Conservation (phyloP, 2,888 invertebrate genomes). For the Idaea dimidiata region DNA sequence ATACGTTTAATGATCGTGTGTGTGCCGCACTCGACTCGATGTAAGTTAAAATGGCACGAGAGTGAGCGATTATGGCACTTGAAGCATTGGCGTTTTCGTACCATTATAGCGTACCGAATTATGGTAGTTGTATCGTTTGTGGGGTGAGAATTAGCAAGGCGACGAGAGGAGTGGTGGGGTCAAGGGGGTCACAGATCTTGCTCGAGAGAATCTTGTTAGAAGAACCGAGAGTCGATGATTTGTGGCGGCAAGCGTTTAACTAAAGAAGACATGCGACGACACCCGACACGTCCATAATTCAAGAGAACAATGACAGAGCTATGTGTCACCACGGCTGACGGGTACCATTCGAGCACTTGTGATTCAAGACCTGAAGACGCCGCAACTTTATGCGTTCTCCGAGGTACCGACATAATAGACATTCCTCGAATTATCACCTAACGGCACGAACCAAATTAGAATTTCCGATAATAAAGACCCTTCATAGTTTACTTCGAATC, state of each 20-base stretch:
- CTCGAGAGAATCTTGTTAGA: conserved; percentile 50
- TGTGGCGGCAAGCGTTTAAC: conserved; percentile 67
- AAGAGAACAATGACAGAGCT: conserved; percentile 57
- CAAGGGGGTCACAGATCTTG: conserved; percentile 41
- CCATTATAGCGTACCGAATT: conserved; percentile 45
- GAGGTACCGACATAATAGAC: conserved; percentile 28
- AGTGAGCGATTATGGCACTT: conserved; percentile 54
- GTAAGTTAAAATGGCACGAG: conserved; percentile 34
- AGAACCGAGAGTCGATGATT: conserved; percentile 64
- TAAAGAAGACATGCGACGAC: conserved; percentile 42
- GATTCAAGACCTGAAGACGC: conserved; percentile 19
- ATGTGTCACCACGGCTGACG: conserved; percentile 44
- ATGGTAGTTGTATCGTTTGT: conserved; percentile 48
- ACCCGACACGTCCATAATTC: conserved; percentile 52
- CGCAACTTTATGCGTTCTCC: conserved; percentile 28
- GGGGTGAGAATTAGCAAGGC: conserved; percentile 57
- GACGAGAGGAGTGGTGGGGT: conserved; percentile 40
- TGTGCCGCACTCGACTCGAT: conserved; percentile 53
- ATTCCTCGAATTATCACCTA: background rate
- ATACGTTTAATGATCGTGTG: conserved; percentile 73
- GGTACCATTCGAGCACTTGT: conserved; percentile 36
- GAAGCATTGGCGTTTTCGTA: conserved; percentile 49
- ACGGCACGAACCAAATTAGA: conserved; percentile 40
- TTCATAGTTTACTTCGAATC: conserved; percentile 21
- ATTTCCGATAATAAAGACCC: conserved; percentile 33